A percentile compares a stretch with the other conserved stretches of the same genome.
These are phyloP conservation scores for Urocynchramus pylzowi DNA, from an alignment of 2,113 vertebrate genomes.

Conservation along the genomic window DNA sequence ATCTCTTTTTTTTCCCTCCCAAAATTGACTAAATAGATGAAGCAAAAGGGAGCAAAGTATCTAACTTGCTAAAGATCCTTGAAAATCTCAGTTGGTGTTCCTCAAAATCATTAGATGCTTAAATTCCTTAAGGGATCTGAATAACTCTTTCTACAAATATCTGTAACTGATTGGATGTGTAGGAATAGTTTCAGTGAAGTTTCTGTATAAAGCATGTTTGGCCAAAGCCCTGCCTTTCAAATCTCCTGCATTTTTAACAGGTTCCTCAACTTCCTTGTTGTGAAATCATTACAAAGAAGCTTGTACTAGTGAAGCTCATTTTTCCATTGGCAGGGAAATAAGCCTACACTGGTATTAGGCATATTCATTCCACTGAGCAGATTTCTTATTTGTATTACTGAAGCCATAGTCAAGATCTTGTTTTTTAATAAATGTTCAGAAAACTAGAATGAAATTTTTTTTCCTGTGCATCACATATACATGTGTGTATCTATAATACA, in stretches of 20 bases:
- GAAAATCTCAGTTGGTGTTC: background rate
- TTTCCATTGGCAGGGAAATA: background rate
- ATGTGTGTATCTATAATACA: background rate
- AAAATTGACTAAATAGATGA: background rate
- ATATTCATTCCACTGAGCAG: background rate
- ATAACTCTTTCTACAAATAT: background rate
- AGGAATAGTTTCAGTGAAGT: background rate
- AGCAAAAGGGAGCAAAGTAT: background rate
- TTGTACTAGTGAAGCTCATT: background rate
- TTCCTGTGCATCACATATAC: background rate
- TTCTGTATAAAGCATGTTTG: background rate
- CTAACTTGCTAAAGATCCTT: background rate
- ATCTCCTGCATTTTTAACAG: background rate
- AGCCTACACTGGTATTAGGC: background rate
- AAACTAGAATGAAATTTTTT: background rate
- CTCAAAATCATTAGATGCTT: background rate
- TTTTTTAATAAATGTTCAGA: background rate
- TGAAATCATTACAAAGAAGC: background rate
- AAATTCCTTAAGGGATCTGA: background rate
- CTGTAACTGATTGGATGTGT: background rate
- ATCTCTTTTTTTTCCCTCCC: accelerated
- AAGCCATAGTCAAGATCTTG: background rate
- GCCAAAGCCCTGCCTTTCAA: background rate
- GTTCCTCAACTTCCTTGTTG: background rate
- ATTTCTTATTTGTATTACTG: background rate